Evolutionary conservation across 1,140 invertebrate species (phyloP).

Genomic region (Drosophila willistoni): DNA sequence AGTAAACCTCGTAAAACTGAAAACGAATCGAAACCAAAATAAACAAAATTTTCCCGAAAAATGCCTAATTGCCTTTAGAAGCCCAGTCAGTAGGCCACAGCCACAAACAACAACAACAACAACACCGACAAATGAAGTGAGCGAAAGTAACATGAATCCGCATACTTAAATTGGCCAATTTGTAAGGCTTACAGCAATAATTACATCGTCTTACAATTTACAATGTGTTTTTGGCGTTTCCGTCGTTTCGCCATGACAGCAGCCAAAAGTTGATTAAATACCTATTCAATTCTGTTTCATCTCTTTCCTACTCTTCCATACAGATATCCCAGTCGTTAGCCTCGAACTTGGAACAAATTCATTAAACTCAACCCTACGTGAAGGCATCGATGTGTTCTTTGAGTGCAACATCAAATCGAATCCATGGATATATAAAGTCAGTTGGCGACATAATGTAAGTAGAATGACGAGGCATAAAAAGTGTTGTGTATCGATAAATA

Average conservation of each 20-base stretch:
- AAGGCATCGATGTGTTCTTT: conserved; percentile 95
- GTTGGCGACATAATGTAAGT: conserved; percentile 93
- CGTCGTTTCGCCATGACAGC: conserved; percentile 28
- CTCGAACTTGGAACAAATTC: conserved; percentile 91
- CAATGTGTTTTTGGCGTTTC: background rate
- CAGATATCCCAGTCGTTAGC: conserved; percentile 91
- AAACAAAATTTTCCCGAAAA: conserved; percentile 23
- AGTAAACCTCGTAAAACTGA: background rate
- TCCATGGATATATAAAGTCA: conserved; percentile 93
- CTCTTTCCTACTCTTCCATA: background rate
- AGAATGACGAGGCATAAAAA: conserved; percentile 85
- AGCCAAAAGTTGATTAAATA: conserved; percentile 1
- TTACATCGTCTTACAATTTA: conserved; percentile 46
- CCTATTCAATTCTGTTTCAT: background rate
- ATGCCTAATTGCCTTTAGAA: conserved; percentile 19
- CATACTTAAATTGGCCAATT: conserved; percentile 75
- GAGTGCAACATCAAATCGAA: conserved; percentile 95
- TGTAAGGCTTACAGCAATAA: conserved; percentile 77
- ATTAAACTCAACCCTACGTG: conserved; percentile 89
- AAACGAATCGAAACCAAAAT: conserved; percentile 19
- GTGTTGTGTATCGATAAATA: background rate
- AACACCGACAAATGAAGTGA: background rate
- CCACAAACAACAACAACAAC: background rate
- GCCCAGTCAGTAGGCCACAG: background rate
- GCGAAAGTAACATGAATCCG: background rate